Base-by-base conservation (phyloP, 2,888 invertebrate species). In the Hemithea aestivaria region DNA sequence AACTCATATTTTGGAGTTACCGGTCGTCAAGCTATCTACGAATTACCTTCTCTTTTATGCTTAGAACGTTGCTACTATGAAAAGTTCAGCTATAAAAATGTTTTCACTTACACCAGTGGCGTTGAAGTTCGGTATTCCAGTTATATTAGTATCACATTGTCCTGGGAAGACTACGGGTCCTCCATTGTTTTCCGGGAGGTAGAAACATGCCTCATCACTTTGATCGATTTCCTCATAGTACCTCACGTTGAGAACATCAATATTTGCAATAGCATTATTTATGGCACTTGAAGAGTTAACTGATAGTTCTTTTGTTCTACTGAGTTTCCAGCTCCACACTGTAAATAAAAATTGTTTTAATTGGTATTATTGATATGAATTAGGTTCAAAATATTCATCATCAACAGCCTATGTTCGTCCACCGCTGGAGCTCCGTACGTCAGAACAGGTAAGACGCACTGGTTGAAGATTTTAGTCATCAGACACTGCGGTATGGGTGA, bases 261-360 rank as follows among this genome's bases (percentile, higher is more conserved):
- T 55, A 3, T 33, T 40, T 1, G 54, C 37, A 1, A 77, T 62
- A 0, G 62, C 57, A 6, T 32, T 45, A 30, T 69, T 55, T 9
- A 78, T 78, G 1, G 52, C 57, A 1, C 28, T 28, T 5, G 37
- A 43, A 1, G 68, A 63, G 0, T 33, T 24, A 2, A 39, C 2
- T 1, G 62, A 46, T 6, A 77, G 50, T 11, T 48, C 36, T 20
- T 56, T 66, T 0, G 65, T 56, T 10, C 73, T 66, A 40, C 81
- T 78, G 0, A 83, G 51, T 45, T 81, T 81, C 82, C 82, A 82
- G 34, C 78, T 77, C 51, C 55, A 57, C 1, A 72, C 70, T 71
- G 41, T 2, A 48, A 53, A 8, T 38, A 36, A 23, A 33, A 22
- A 35, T 40, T 23, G 10, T n/a, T 7, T 27, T 20, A 5, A 20